Conservation (phyloP, 2,797 vertebrate genomes). For the Gobio occitaniae region DNA sequence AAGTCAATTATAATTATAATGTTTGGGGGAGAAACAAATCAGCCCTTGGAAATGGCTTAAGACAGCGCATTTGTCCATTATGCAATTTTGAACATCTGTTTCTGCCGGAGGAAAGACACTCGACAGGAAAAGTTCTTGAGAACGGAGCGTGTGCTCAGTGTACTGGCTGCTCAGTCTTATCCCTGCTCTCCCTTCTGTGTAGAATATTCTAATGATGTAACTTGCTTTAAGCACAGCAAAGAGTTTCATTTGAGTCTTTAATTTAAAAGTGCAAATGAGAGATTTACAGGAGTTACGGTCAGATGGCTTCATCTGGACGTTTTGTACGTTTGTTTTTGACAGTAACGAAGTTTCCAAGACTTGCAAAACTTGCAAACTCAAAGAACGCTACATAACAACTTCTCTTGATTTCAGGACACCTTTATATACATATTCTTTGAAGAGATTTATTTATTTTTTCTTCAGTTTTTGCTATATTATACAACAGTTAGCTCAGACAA, state of each 20-base stretch:
- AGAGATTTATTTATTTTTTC: background rate
- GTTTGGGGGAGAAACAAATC: conserved; percentile 26
- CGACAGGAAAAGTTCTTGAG: conserved; percentile 18
- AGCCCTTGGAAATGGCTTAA: conserved; percentile 66
- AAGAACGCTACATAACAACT: background rate
- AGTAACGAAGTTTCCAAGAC: background rate
- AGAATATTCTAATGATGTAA: conserved; percentile 49
- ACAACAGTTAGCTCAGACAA: background rate
- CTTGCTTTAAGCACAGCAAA: conserved; percentile 31
- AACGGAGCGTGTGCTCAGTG: background rate
- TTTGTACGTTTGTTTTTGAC: background rate
- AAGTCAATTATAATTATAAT: conserved; percentile 40
- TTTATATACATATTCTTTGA: background rate
- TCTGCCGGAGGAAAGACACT: conserved; percentile 43
- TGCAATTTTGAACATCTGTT: conserved; percentile 70
- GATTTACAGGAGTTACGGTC: background rate
- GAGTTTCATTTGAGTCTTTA: conserved; percentile 20
- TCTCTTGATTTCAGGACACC: background rate
- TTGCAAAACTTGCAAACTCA: background rate
- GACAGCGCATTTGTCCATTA: conserved; percentile 68
- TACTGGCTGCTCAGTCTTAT: conserved; percentile 27
- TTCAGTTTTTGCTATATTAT: background rate
- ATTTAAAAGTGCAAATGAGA: conserved; percentile 41
- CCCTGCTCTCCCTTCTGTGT: conserved; percentile 25
- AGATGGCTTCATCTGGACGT: background rate